A percentile compares a stretch with the other conserved stretches of the same genome.
phyloP scores from a whole-genome alignment of 2,797 vertebrate species.

The Helicolenus hilgendorfi region DNA sequence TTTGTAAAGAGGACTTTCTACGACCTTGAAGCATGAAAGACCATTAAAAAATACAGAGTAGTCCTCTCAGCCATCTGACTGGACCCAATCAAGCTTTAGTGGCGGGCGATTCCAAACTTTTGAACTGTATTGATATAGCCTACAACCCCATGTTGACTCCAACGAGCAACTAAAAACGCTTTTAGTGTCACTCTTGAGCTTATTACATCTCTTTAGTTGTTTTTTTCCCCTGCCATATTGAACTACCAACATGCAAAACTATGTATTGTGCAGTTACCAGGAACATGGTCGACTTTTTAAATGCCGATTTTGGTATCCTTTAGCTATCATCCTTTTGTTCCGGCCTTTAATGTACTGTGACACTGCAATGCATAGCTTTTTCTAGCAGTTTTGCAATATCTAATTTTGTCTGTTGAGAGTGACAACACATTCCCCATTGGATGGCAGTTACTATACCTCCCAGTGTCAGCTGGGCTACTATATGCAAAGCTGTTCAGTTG shows the following conservation, averaged over 20 bases:
- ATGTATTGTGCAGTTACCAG: neutral
- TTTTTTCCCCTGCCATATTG: neutral
- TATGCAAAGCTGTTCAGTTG: slow-evolving; percentile 4
- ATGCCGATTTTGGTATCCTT: neutral
- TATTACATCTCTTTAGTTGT: neutral
- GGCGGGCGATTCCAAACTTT: neutral
- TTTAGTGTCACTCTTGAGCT: neutral
- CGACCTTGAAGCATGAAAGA: neutral
- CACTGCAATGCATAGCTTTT: neutral
- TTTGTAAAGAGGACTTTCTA: neutral
- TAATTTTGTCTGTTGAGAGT: neutral
- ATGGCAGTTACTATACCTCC: neutral
- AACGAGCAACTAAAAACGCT: neutral
- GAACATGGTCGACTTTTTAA: neutral
- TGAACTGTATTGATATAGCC: neutral
- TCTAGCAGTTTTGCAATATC: neutral
- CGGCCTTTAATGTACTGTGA: neutral
- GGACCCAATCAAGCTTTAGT: neutral
- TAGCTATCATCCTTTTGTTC: neutral
- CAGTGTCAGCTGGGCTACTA: slow-evolving; percentile 1
- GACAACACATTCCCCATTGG: neutral
- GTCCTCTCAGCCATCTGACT: neutral
- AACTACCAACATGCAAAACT: neutral
- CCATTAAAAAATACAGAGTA: neutral
- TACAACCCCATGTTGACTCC: neutral